Conservation (phyloP, 2,888 invertebrate genomes). For the Heliconius ethilla region DNA sequence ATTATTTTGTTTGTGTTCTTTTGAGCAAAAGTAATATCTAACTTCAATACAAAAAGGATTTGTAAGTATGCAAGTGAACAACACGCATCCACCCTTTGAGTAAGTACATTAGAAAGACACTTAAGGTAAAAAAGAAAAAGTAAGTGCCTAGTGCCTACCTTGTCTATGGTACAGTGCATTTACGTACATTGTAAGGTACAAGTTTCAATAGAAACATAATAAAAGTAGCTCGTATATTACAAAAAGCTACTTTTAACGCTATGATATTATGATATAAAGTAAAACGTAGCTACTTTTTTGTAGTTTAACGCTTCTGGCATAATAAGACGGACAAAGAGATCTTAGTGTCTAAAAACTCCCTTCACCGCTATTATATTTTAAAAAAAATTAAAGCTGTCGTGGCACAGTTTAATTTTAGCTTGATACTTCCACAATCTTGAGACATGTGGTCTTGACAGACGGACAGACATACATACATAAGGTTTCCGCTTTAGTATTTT, state of each 20-base stretch:
- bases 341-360: too few relatives aligned
- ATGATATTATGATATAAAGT: too few relatives aligned
- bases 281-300: too few relatives aligned
- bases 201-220: background rate
- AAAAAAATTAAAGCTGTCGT: too few relatives aligned
- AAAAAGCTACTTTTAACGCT: background rate
- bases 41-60: conserved; percentile 22
- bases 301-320: too few relatives aligned
- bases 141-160: background rate
- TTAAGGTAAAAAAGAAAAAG: background rate
- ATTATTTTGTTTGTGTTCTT: conserved; percentile 14
- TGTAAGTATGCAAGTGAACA: conserved; percentile 9
- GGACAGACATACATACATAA: too few relatives aligned
- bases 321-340: too few relatives aligned
- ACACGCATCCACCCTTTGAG: conserved; percentile 7
- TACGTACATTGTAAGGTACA: background rate
- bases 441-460: too few relatives aligned
- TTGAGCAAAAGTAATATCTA: conserved; percentile 16
- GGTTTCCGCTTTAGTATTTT: too few relatives aligned
- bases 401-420: too few relatives aligned
- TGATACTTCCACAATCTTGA: too few relatives aligned
- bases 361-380: too few relatives aligned
- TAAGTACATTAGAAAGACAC: conserved; percentile 6
- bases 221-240: background rate
- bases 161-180: background rate